phyloP scores from a whole-genome alignment of 2,797 vertebrate genomes.

The Platyrinchus mystaceus region DNA sequence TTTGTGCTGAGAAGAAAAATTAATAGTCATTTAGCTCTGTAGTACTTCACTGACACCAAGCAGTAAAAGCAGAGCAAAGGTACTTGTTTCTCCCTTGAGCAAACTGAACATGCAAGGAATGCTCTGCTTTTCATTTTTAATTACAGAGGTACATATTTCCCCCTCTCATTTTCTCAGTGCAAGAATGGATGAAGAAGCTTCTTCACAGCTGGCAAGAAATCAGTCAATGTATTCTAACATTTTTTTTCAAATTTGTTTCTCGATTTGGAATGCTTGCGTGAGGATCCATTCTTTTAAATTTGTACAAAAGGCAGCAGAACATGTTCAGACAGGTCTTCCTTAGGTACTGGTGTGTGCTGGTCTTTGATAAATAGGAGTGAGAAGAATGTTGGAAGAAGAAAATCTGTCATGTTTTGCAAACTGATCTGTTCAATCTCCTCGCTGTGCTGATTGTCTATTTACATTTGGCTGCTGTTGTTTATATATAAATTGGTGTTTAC shows the following conservation, averaged over 20 bases:
- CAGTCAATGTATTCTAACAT: conserved; percentile 79
- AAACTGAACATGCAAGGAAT: conserved; percentile 15
- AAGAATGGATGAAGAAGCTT: conserved; percentile 60
- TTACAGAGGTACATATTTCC: conserved; percentile 55
- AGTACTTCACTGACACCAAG: conserved; percentile 36
- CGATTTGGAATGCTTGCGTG: conserved; percentile 78
- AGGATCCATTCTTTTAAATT: conserved; percentile 74
- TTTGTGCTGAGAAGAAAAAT: conserved; percentile 44
- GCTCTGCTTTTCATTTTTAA: conserved; percentile 65
- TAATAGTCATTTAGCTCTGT: conserved; percentile 33
- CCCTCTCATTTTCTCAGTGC: conserved; percentile 58
- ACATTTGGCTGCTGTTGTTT: conserved; percentile 58
- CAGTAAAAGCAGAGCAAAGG: conserved; percentile 51
- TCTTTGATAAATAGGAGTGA: conserved; percentile 51
- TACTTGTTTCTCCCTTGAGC: background rate
- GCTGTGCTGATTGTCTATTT: conserved; percentile 52
- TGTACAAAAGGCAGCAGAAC: conserved; percentile 80
- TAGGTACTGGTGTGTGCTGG: conserved; percentile 65
- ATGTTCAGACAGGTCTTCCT: conserved; percentile 81
- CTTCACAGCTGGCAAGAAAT: conserved; percentile 75
- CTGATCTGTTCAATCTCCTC: conserved; percentile 41
- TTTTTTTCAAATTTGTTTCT: conserved; percentile 79
- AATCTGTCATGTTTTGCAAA: conserved; percentile 48
- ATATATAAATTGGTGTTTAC: conserved; percentile 59
- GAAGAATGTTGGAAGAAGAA: conserved; percentile 52